Evolutionary conservation across 2,888 invertebrate species (phyloP), one percentile per base, ranked within the genome.

Genomic region (Monopis laevigella): DNA sequence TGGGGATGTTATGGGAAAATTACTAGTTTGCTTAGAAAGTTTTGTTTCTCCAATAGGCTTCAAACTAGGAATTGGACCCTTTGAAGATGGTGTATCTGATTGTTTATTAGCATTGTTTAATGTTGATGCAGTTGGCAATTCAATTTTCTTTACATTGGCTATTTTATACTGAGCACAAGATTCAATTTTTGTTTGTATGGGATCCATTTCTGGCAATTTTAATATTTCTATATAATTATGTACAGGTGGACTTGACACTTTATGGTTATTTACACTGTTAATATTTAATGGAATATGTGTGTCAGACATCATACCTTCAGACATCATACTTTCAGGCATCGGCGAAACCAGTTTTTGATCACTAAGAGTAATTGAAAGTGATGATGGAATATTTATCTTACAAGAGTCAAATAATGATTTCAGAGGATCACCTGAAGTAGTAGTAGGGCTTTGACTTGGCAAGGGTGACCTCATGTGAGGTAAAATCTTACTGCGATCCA

Each of bases 281-380:
- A n/a, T n/a, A n/a, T n/a, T n/a, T 17, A 69, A 50, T 53, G 69
- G 77, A 54, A 78, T 80, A 52, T 73, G 77, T 5, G 68, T n/a
- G n/a, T n/a, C 45, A 49, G 45, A 56, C 48, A 73, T 74, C 51
- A 74, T 78, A 26, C 58, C 52, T 44, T n/a, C n/a, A n/a, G 49
- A 27, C 49, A 46, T 53, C 10, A 48, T 42, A 41, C 53, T 19
- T 48, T 51, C 53, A 21, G 62, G 49, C 49, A 54, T 66, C 12
- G 72, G 64, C 29, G 73, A 55, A 35, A 85, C 85, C 44, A 77
- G 63, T 53, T 85, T 85, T 51, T 86, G 86, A 43, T 89, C 87
- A 16, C 89, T 90, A 32, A 90, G 77, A 16, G 91, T 91, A 39
- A 91, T 90, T n/a, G 90, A 90, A n/a, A 91, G 68, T 43, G 90